phyloP scores from a whole-genome alignment of 1,140 invertebrate species.

The Leptinotarsa defecta region DNA sequence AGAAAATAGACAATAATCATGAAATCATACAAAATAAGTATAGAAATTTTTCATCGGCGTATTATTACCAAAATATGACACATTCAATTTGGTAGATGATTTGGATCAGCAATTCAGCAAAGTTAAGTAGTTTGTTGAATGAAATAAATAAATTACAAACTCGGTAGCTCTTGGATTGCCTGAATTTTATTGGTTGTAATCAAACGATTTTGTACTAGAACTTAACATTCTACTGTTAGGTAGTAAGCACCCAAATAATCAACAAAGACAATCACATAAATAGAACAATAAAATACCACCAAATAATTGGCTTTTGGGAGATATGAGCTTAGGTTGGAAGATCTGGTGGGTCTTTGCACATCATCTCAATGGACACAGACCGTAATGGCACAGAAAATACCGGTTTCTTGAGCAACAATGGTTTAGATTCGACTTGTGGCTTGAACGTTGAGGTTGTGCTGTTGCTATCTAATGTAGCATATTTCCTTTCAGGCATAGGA shows the following conservation, averaged over 20 bases:
- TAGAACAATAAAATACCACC: constrained; percentile 7
- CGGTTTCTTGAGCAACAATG: constrained; percentile 54
- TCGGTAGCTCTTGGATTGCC: too few relatives aligned
- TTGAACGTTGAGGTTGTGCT: constrained; percentile 48
- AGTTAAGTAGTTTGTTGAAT: too few relatives aligned
- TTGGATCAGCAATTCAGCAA: too few relatives aligned
- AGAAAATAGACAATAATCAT: too few relatives aligned
- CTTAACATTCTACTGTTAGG: background rate
- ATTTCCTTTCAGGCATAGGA: constrained; percentile 50
- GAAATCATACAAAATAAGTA: too few relatives aligned
- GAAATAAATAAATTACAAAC: too few relatives aligned
- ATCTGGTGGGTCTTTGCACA: constrained; percentile 42
- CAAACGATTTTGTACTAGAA: background rate
- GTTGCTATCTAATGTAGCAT: constrained; percentile 38
- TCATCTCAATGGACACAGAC: constrained; percentile 41
- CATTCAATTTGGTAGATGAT: too few relatives aligned
- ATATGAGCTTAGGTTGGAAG: constrained; percentile 43
- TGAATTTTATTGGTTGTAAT: background rate
- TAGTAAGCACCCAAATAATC: constrained; percentile 12
- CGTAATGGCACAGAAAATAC: constrained; percentile 48
- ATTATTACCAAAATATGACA: too few relatives aligned
- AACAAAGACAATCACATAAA: background rate
- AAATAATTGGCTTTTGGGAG: background rate
- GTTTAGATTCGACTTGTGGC: constrained; percentile 52
- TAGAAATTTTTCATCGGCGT: too few relatives aligned